Base-by-base conservation (phyloP, 2,797 vertebrate species). In the Neostethus bicornis region DNA sequence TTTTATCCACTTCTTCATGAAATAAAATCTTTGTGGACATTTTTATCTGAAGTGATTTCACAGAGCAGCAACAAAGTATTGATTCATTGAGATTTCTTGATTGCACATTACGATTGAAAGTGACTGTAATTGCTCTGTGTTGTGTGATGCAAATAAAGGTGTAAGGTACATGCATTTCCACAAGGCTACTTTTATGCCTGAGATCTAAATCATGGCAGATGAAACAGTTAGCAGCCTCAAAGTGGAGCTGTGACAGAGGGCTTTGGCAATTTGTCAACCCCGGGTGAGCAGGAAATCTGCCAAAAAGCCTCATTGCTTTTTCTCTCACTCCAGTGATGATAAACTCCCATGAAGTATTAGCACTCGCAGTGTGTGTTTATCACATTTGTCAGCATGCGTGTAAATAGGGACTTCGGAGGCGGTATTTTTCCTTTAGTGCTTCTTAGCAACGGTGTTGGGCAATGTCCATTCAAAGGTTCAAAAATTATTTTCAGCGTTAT, bases 191-290 rank as follows among this genome's bases (percentile, higher is more conserved):
- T 84, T 76, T 70, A 74, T 45, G 82, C 70, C 72, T 51, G 26
- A 76, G 83, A 85, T 88, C 75, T 87, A 86, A 90, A 90, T 89
- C 84, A 82, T 42, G 35, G 69, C 63, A 79, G 82, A 87, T 87
- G 84, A 88, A 90, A 84, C 77, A 51, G 80, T 88, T 80, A 82
- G 76, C 73, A 57, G 77, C 66, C 79, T 87, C 61, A 73, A 77
- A 89, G 85, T 84, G 75, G 80, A 66, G 83, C 84, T 67, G 79
- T 86, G 87, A 90, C 83, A 80, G 85, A 82, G 79, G 65, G 77
- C 70, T 76, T 70, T 75, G 84, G 82, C 83, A 85, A 90, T 91
- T 88, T 85, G 87, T 91, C 89, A 90, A 81, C 80, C 79, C 73
- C 73, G 77, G 65, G 66, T 79, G 73, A 91, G 77, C 84, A 82